Evolutionary conservation across 2,888 invertebrate species (phyloP).

Genomic region (Anaspis maculata): DNA sequence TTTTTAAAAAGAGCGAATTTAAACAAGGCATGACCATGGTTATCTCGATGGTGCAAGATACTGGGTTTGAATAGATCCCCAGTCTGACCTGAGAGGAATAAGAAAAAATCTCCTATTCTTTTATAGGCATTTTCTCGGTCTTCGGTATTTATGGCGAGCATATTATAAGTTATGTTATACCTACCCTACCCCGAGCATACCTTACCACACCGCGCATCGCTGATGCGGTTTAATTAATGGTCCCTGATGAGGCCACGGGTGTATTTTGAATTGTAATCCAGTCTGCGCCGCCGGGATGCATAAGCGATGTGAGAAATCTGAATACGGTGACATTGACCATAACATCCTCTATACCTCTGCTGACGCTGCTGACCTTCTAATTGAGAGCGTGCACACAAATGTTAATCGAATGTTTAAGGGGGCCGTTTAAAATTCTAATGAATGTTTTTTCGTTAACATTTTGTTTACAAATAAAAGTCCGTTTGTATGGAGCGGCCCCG

Average conservation of each 20-base stretch:
- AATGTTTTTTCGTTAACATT: conserved; percentile 32
- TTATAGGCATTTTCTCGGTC: too few species aligned
- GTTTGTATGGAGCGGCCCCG: conserved; percentile 1
- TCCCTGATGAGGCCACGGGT: background rate
- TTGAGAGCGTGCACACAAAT: conserved; percentile 3
- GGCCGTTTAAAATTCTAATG: conserved; percentile 29
- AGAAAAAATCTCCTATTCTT: too few species aligned
- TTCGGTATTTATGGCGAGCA: too few species aligned
- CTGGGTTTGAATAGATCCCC: too few species aligned
- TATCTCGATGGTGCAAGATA: too few species aligned
- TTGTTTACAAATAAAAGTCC: conserved; percentile 37
- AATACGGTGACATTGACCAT: conserved; percentile 2
- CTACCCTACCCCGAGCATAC: too few species aligned
- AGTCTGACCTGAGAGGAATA: too few species aligned
- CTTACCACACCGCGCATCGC: too few species aligned
- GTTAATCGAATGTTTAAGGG: conserved; percentile 12
- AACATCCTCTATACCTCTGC: background rate
- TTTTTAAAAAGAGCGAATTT: too few species aligned
- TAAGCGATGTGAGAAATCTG: background rate
- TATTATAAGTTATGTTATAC: too few species aligned
- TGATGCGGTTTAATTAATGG: background rate
- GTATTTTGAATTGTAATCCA: background rate
- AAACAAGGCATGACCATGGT: too few species aligned
- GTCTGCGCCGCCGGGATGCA: background rate
- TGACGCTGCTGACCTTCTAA: conserved; percentile 3